A percentile compares a stretch with the other conserved stretches of the same genome.
Evolutionary conservation across 2,888 invertebrate genomes (phyloP).

Genomic region (Argynnis bischoffii): DNA sequence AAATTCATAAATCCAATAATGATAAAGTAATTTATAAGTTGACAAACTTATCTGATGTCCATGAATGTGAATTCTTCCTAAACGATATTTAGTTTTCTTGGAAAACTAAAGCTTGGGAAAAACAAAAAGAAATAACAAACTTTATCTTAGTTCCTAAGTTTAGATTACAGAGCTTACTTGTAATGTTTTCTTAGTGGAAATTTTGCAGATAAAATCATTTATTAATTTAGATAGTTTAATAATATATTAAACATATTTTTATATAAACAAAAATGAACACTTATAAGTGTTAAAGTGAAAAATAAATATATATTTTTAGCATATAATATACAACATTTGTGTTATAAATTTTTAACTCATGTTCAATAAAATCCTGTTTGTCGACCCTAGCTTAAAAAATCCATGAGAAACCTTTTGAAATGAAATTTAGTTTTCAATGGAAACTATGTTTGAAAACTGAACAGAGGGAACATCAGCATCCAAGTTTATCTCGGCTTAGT

Average conservation of each 20-base stretch:
- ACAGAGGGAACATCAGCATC: conserved; percentile 7
- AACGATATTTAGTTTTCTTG: conserved; percentile 31
- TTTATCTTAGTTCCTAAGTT: conserved; percentile 23
- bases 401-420: conserved; percentile 4
- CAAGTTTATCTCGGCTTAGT: conserved; percentile 16
- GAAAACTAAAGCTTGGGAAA: conserved; percentile 26
- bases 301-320: neutral
- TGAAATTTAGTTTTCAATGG: conserved; percentile 24
- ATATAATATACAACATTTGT: no score
- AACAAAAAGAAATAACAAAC: conserved; percentile 21
- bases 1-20: neutral
- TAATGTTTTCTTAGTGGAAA: conserved; percentile 18
- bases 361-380: neutral
- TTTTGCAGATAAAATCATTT: conserved; percentile 7
- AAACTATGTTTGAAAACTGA: conserved; percentile 16
- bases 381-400: conserved; percentile 7
- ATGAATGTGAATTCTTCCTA: conserved; percentile 12
- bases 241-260: neutral
- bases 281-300: neutral
- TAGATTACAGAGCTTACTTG: conserved; percentile 19
- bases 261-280: neutral
- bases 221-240: neutral
- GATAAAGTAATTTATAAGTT: conserved; percentile 10
- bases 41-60: conserved; percentile 9
- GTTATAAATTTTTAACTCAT: no score